These are phyloP conservation scores for Eupithecia exiguata DNA, from an alignment of 2,888 invertebrate genomes.

Conservation along the genomic window DNA sequence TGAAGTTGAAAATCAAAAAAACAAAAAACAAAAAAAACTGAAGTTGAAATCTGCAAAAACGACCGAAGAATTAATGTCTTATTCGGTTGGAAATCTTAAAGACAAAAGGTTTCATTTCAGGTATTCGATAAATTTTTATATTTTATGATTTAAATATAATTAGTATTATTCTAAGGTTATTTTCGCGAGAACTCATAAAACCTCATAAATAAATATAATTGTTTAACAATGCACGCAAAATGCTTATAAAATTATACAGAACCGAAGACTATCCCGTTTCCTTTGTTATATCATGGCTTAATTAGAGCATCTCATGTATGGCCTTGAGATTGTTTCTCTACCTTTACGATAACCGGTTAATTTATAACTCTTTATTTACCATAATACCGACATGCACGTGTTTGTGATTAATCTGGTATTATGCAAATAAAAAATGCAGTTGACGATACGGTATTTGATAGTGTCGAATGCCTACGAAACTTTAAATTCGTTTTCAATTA, in stretches of 20 bases:
- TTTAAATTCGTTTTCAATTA: background rate
- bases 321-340: slow-evolving; percentile 28
- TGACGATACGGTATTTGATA: background rate
- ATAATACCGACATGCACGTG: slow-evolving; percentile 32
- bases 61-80: background rate
- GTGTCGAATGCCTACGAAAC: background rate
- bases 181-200: too few relatives aligned
- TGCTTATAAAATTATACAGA: background rate
- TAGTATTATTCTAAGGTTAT: too few relatives aligned
- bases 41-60: background rate
- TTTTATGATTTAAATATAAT: background rate
- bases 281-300: background rate
- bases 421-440: slow-evolving; percentile 17
- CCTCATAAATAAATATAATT: too few relatives aligned
- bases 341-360: slow-evolving; percentile 31
- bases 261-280: background rate
- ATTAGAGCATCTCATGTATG: slow-evolving; percentile 22
- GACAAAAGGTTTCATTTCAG: background rate
- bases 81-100: background rate
- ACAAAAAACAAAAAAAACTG: too few relatives aligned
- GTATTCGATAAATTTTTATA: background rate
- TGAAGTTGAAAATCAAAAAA: too few relatives aligned
- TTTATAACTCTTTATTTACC: slow-evolving; percentile 29
- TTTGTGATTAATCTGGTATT: slow-evolving; percentile 21
- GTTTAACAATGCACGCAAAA: background rate